A percentile compares a stretch with the other conserved stretches of the same genome.
phyloP scores from a whole-genome alignment of 2,797 vertebrate genomes.

The Hippopotamyrus pictus region DNA sequence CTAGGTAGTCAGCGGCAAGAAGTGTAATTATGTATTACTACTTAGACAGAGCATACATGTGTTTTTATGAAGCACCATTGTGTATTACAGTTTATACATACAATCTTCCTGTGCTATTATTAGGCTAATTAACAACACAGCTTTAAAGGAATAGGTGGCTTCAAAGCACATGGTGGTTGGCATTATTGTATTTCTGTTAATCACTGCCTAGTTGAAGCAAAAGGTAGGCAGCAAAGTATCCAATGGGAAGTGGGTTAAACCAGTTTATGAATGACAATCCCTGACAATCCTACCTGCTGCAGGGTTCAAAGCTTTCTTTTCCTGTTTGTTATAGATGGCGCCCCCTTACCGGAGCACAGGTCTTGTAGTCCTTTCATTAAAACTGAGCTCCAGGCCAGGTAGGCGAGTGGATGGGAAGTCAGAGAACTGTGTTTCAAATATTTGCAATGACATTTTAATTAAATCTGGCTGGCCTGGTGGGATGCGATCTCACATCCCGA shows the following conservation, averaged over 20 bases:
- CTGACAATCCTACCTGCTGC: neutral
- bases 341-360: neutral
- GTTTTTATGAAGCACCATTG: neutral
- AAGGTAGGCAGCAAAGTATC: neutral
- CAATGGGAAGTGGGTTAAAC: neutral
- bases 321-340: neutral
- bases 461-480: neutral
- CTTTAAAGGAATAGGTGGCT: neutral
- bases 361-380: neutral
- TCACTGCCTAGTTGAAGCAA: neutral
- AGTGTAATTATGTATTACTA: neutral
- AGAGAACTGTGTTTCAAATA: neutral
- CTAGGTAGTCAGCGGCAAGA: neutral
- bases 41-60: neutral
- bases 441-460: neutral
- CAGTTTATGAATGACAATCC: constrained; percentile 5
- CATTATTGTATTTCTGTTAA: neutral
- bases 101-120: neutral
- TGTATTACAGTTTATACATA: neutral
- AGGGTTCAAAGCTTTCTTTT: neutral
- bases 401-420: neutral
- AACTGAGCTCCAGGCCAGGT: constrained; percentile 1
- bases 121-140: neutral
- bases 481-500: neutral
- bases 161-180: neutral